A percentile compares a stretch with the other conserved stretches of the same genome.
phyloP scores from a whole-genome alignment of 2,797 vertebrate species.

The Scarus forsteni region DNA sequence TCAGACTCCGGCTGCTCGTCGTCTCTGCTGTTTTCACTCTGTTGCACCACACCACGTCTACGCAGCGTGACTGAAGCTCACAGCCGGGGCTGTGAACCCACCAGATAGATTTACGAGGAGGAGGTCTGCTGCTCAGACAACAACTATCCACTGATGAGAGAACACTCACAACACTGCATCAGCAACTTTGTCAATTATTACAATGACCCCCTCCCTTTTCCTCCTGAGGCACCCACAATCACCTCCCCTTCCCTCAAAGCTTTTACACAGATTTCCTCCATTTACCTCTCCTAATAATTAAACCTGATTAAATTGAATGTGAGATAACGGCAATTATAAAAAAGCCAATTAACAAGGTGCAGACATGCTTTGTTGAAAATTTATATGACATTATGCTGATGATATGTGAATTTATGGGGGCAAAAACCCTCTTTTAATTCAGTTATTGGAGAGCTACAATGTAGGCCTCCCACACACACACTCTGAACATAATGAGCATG shows the following conservation, averaged over 20 bases:
- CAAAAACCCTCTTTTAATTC: constrained; percentile 54
- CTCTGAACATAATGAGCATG: constrained; percentile 55
- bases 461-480: constrained; percentile 55
- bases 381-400: constrained; percentile 65
- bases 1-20: constrained; percentile 1
- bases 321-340: constrained; percentile 60
- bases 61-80: constrained; percentile 9
- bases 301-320: constrained; percentile 73
- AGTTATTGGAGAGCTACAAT: constrained; percentile 54
- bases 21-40: constrained; percentile 20
- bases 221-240: constrained; percentile 7
- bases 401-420: constrained; percentile 68
- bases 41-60: constrained; percentile 8
- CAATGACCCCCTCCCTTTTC: constrained; percentile 14
- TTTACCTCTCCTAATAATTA: constrained; percentile 61
- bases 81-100: constrained; percentile 27
- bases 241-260: constrained; percentile 43
- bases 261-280: constrained; percentile 51
- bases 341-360: constrained; percentile 68
- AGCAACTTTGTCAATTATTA: constrained; percentile 66
- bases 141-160: constrained; percentile 55
- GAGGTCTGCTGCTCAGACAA: constrained; percentile 49
- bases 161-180: constrained; percentile 61
- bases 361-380: constrained; percentile 63
- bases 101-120: constrained; percentile 54